Evolutionary conservation across 1,140 invertebrate genomes (phyloP).

Genomic region (Zaprionus lachaisei): DNA sequence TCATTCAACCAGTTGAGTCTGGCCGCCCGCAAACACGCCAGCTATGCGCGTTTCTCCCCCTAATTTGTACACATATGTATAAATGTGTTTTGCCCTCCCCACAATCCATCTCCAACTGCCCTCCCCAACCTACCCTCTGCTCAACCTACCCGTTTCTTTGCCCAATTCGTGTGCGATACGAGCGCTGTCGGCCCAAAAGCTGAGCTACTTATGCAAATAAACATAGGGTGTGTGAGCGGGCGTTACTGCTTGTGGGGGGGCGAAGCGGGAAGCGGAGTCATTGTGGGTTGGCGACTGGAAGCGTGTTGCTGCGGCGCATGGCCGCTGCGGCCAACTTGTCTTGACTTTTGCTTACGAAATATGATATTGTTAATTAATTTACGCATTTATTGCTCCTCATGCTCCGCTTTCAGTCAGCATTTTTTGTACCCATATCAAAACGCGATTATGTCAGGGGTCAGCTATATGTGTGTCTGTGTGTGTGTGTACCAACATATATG

Average conservation of each 20-base stretch:
- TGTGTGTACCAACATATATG: background rate
- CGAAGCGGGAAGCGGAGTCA: conserved; percentile 24
- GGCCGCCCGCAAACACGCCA: conserved; percentile 17
- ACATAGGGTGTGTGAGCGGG: conserved; percentile 57
- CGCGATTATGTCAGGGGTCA: conserved; percentile 65
- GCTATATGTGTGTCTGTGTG: background rate
- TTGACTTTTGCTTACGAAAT: conserved; percentile 55
- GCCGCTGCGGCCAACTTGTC: conserved; percentile 13
- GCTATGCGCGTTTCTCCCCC: conserved; percentile 35
- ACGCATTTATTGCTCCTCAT: conserved; percentile 63
- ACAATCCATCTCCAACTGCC: conserved; percentile 1
- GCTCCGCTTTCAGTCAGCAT: conserved; percentile 51
- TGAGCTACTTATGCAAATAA: conserved; percentile 80
- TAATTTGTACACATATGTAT: conserved; percentile 65
- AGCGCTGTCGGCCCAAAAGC: conserved; percentile 35
- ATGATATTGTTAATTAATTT: conserved; percentile 82
- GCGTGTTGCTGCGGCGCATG: conserved; percentile 16
- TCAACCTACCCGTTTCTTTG: background rate
- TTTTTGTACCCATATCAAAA: conserved; percentile 69
- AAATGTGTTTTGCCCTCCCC: conserved; percentile 28
- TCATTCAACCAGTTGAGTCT: conserved; percentile 77
- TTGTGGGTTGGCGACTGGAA: conserved; percentile 32
- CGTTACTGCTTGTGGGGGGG: conserved; percentile 20
- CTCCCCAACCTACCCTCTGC: too few species aligned
- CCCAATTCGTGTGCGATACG: conserved; percentile 9